Percentiles rank a stretch among this genome's conserved stretches.
phyloP scores from a whole-genome alignment of 2,888 invertebrate genomes.

The Amblyjoppa fuscipennis region DNA sequence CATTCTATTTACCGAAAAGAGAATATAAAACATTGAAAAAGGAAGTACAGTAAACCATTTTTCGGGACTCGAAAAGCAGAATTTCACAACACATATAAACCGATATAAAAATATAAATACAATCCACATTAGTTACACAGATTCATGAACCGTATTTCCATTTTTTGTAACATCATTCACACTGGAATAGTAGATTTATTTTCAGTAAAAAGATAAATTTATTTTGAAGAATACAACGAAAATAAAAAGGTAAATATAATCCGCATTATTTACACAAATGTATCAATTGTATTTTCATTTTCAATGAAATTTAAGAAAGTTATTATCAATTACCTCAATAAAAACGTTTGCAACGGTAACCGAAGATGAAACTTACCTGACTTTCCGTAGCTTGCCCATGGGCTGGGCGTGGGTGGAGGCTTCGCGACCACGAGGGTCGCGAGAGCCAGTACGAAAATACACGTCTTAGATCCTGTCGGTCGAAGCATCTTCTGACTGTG shows the following conservation, averaged over 20 bases:
- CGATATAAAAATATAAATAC: neutral
- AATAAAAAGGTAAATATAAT: neutral
- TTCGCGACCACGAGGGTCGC: constrained; percentile 70
- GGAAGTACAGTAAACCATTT: too few relatives aligned
- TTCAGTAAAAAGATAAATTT: neutral
- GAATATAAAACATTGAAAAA: too few relatives aligned
- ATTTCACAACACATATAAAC: neutral
- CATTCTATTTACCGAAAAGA: too few relatives aligned
- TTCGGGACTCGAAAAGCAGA: neutral
- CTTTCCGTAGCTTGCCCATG: constrained; percentile 71
- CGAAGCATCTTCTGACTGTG: constrained; percentile 75
- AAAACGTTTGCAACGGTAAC: neutral
- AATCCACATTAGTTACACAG: neutral
- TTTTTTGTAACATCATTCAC: too few relatives aligned
- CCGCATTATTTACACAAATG: neutral
- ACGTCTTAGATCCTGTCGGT: constrained; percentile 71
- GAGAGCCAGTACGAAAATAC: constrained; percentile 70
- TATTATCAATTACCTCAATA: neutral
- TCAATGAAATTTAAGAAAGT: neutral
- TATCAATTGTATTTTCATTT: neutral
- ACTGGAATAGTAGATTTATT: neutral
- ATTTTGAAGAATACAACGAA: neutral
- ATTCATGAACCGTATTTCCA: neutral
- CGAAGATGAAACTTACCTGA: constrained; percentile 39
- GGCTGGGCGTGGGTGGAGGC: constrained; percentile 73